phyloP scores from a whole-genome alignment of 1,140 invertebrate species.

The Semibalanus balanoides region DNA sequence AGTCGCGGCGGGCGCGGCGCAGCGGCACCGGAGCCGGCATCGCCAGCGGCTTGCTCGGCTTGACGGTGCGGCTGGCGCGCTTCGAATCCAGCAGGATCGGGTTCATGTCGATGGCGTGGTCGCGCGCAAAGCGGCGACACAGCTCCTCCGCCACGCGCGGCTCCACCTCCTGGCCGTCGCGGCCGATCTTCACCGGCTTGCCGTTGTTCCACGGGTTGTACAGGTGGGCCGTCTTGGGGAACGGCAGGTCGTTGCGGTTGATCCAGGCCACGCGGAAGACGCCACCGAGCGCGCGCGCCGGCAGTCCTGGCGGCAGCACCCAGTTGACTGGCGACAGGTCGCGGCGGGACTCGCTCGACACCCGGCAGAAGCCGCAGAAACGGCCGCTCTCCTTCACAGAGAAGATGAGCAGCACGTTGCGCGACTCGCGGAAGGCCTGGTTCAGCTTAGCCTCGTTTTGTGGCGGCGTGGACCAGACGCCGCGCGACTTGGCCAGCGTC shows the following conservation, averaged over 20 bases:
- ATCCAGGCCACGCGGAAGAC: conserved; percentile 96
- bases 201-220: conserved; percentile 98
- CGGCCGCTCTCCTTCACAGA: conserved; percentile 96
- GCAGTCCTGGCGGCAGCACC: conserved; percentile 89
- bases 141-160: conserved; percentile 76
- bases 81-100: conserved; percentile 77
- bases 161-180: conserved; percentile 61
- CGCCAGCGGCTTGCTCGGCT: conserved; percentile 20
- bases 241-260: conserved; percentile 72
- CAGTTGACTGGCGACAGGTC: conserved; percentile 80
- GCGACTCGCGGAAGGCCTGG: conserved; percentile 76
- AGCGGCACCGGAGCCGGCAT: conserved; percentile 21
- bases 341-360: conserved; percentile 70
- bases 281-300: conserved; percentile 78
- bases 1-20: conserved; percentile 25
- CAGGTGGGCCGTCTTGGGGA: conserved; percentile 78
- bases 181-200: conserved; percentile 94
- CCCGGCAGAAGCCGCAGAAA: conserved; percentile 68
- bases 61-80: conserved; percentile 49
- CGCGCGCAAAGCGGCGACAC: conserved; percentile 83
- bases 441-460: conserved; percentile 94
- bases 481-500: conserved; percentile 81
- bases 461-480: conserved; percentile 93
- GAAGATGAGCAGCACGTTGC: conserved; percentile 91
- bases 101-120: conserved; percentile 82